phyloP scores from a whole-genome alignment of 2,113 vertebrate genomes.

The Garra rufa region DNA sequence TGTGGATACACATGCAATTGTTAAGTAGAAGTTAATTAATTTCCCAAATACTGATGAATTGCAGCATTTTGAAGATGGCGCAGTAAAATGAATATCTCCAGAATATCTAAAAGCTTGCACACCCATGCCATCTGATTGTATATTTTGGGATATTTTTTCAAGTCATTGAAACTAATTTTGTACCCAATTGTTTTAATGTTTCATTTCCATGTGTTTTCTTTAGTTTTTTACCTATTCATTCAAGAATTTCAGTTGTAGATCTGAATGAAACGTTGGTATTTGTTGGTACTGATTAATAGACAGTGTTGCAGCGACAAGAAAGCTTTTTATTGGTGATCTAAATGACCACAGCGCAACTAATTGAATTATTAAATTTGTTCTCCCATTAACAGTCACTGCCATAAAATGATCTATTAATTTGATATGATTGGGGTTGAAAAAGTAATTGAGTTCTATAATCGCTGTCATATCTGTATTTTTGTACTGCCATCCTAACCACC shows the following conservation, averaged over 20 bases:
- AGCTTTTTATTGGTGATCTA: constrained; percentile 30
- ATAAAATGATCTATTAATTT: constrained; percentile 59
- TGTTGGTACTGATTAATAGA: constrained; percentile 59
- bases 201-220: constrained; percentile 38
- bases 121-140: constrained; percentile 37
- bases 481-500: constrained; percentile 65
- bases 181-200: constrained; percentile 46
- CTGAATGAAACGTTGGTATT: constrained; percentile 62
- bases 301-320: constrained; percentile 58
- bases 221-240: constrained; percentile 49
- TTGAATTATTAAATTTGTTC: constrained; percentile 55
- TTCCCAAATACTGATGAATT: constrained; percentile 18
- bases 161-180: constrained; percentile 42
- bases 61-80: not conserved
- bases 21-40: not conserved
- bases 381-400: constrained; percentile 51
- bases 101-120: constrained; percentile 11
- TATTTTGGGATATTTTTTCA: constrained; percentile 44
- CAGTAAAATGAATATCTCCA: not conserved
- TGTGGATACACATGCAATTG: constrained; percentile 2
- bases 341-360: constrained; percentile 45
- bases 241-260: constrained; percentile 59
- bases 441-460: constrained; percentile 54
- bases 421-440: constrained; percentile 60
- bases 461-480: constrained; percentile 64